Evolutionary conservation across 2,797 vertebrate species (phyloP), one percentile per base, ranked within the genome.

Genomic region (Hoplostethus atlanticus): DNA sequence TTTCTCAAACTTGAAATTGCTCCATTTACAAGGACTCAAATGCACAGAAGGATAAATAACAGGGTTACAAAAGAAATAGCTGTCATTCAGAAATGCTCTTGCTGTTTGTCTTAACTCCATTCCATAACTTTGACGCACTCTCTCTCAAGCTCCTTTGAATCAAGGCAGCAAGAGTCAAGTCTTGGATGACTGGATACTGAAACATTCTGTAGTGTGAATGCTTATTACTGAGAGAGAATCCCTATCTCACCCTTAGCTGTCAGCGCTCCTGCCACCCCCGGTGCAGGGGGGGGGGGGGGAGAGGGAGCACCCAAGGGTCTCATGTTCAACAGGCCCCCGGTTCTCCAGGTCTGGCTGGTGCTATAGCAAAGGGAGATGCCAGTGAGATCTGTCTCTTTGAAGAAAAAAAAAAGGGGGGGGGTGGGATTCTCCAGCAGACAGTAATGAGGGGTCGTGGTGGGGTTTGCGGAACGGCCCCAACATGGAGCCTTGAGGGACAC

Each of bases 251-350:
- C 81, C 79, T 62, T 46, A 57, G 81, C 83, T 87, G 88, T 89
- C 91, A 92, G 72, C 47, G 5, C 74, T 76, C 72, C 72, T 84
- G 79, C 83, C 81, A 83, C 58, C 77, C 77, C 17, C 21, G 21
- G 21, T 21, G 21, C 21, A 21, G 21, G 21, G 25, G 68, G 2
- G 7, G 64, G 40, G 8, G 11, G 64, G 74, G 68, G 71, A 71
- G 82, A 80, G 79, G 85, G 75, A 87, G 76, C 83, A 86, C 78
- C 78, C 81, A 70, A 75, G 78, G 88, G 87, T 90, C 90, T 86
- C 84, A 0, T 91, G 90, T 93, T 91, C 77, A 83, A 91, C 91
- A 91, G 88, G 87, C 75, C 80, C 86, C 81, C 73, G 76, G 84
- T 88, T 60, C 72, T 73, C 83, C 44, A 57, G 81, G 81, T 85